Evolutionary conservation across 2,113 vertebrate species (phyloP), one percentile per base, ranked within the genome.

Genomic region (Trematomus loennbergii): DNA sequence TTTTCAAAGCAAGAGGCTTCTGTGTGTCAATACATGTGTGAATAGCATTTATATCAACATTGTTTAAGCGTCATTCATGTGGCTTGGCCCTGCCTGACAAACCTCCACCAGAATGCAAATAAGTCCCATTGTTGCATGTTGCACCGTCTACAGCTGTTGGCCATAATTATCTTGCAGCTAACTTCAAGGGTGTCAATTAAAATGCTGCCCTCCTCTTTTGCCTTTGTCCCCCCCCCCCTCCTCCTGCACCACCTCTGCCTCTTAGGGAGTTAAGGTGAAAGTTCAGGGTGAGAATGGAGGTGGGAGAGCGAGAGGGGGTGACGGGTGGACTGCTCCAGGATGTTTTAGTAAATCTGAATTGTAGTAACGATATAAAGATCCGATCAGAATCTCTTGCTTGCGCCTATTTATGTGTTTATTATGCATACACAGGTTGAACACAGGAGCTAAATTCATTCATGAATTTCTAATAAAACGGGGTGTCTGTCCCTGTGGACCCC

Each of bases 121-220:
- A 83, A 81, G 73, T 84, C 84, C 84, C 85, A 92, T 91, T 94
- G 93, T 93, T 94, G 87, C 90, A 81, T 87, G 87, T 91, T 86
- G 86, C 85, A 87, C 70, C 76, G 55, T 86, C 85, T 92, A 88
- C 94, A 94, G 92, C 92, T 93, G 90, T 91, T 92, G 88, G 91
- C 90, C 85, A 90, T 93, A 92, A 94, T 94, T 94, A 94, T 95
- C 93, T 89, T 76, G 88, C 87, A 75, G 89, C 91, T 87, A 93
- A 93, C 92, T 92, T 94, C 87, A 92, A 94, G 91, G 82, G 83
- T 90, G 91, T 92, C 87, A 93, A 93, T 92, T 90, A 94, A 93
- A 92, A 89, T 33, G 33, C 85, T 85, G 76, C 61, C 83, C 84
- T 79, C 81, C 75, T 90, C 78, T 78, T 73, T 71, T 4, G 65